These are phyloP conservation scores for Priocnemis perturbator DNA, from an alignment of 2,888 invertebrate species.

Conservation along the genomic window DNA sequence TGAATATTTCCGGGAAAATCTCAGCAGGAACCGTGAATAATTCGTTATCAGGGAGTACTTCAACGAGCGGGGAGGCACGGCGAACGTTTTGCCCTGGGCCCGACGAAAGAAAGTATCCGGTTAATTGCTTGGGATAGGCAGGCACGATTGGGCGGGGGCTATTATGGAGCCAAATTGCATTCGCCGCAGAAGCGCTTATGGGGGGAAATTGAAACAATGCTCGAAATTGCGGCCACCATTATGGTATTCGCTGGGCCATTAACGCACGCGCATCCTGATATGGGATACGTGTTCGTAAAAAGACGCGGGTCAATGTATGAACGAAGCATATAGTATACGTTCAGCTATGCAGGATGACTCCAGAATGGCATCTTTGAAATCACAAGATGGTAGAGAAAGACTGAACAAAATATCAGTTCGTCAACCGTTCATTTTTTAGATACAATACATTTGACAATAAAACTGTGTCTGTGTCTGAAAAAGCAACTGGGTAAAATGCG, in stretches of 20 bases:
- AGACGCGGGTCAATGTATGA: constrained; percentile 18
- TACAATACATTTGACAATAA: too few species aligned
- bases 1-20: too few species aligned
- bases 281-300: constrained; percentile 27
- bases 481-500: too few species aligned
- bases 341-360: too few species aligned
- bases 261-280: constrained; percentile 34
- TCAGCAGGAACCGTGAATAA: too few species aligned
- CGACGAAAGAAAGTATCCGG: constrained; percentile 38
- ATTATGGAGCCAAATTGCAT: constrained; percentile 57
- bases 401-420: too few species aligned
- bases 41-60: too few species aligned
- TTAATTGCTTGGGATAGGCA: constrained; percentile 36
- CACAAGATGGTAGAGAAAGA: too few species aligned
- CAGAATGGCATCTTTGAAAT: too few species aligned
- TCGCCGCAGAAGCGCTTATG: constrained; percentile 28
- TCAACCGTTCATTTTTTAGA: too few species aligned
- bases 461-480: too few species aligned
- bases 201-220: constrained; percentile 62
- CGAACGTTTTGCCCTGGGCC: constrained; percentile 15
- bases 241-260: constrained; percentile 61
- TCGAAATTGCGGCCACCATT: constrained; percentile 55
- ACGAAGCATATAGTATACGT: too few species aligned
- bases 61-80: not conserved
- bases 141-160: constrained; percentile 24